Base-by-base conservation (phyloP, 2,888 invertebrate genomes). In the Cartodere bifasciata region DNA sequence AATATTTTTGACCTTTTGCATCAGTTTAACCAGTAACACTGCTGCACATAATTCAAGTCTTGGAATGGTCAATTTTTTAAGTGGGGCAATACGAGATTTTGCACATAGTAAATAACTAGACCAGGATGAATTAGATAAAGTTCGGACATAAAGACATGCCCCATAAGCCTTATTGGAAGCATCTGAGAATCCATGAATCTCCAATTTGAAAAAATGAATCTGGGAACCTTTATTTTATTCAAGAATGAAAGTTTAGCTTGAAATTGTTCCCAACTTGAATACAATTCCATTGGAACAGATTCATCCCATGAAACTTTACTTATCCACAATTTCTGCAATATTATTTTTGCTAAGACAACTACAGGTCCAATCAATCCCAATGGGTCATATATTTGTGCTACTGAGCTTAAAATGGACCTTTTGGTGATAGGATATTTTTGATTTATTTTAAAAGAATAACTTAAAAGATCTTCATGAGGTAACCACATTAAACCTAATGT, bases 11-110 rank as follows among this genome's bases (percentile, higher is more conserved):
- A 41, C 28, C 12, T 29, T 28, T 2, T 28, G 16, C 3, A 23
- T 16, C 23, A 46, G 24, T 20, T 37, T 33, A 0, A 41, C 32
- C 4, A 47, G 31, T 23, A 44, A 21, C 11, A 44, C 12, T 1
- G 46, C 46, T 3, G 34, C 47, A 20, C 39, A 46, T 11, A 48
- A 32, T 36, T 50, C 48, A 4, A 48, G 30, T 29, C 46, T 32
- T 4, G 48, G 46, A 7, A 44, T 21, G 1, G 45, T 36, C 3
- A 39, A 29, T 4, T 20, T 30, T 30, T 48, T 48, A 7, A 48
- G n/a, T 9, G 48, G 46, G 4, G 50, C 46, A 6, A 52, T 45
- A 5, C 45, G 33, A 2, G 44, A 41, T 34, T 52, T 50, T 3
- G 52, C 35, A 14, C 40, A 42, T 6, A 50, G 15, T 14, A 52